Percentiles rank a stretch among this genome's conserved stretches.
These are phyloP conservation scores for Cardinalis cardinalis DNA, from an alignment of 2,113 vertebrate genomes.

Conservation along the genomic window DNA sequence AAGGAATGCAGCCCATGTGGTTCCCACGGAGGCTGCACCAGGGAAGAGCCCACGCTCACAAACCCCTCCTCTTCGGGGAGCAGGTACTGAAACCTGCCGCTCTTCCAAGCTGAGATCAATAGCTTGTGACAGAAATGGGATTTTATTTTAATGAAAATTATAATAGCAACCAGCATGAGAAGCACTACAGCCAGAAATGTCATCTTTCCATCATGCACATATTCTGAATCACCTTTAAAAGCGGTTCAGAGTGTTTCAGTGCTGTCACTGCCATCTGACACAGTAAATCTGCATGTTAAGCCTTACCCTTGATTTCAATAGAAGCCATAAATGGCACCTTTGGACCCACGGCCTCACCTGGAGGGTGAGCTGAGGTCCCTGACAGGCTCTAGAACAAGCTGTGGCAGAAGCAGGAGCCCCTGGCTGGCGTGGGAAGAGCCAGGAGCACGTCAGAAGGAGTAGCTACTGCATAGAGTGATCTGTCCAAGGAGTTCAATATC, in stretches of 20 bases:
- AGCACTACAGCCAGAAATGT: background rate
- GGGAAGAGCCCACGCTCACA: background rate
- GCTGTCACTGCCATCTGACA: background rate
- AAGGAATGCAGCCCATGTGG: background rate
- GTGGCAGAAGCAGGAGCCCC: background rate
- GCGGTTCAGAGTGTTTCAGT: background rate
- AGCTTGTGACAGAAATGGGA: background rate
- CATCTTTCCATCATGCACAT: background rate
- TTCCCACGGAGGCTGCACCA: rapidly evolving
- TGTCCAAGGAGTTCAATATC: background rate
- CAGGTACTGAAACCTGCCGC: background rate
- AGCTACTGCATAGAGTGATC: rapidly evolving
- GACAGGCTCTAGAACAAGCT: background rate
- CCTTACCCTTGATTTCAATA: background rate
- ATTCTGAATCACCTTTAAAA: background rate
- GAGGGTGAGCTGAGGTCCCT: background rate
- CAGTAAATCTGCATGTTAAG: background rate
- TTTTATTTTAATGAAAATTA: background rate
- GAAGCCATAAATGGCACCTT: background rate
- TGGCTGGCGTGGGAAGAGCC: background rate
- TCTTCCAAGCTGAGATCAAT: background rate
- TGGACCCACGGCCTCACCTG: background rate
- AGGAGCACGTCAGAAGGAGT: rapidly evolving
- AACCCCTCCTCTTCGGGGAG: background rate
- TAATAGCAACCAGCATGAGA: background rate